Evolutionary conservation across 2,113 vertebrate species (phyloP), one percentile per base, ranked within the genome.

Genomic region (Halcyon senegalensis): DNA sequence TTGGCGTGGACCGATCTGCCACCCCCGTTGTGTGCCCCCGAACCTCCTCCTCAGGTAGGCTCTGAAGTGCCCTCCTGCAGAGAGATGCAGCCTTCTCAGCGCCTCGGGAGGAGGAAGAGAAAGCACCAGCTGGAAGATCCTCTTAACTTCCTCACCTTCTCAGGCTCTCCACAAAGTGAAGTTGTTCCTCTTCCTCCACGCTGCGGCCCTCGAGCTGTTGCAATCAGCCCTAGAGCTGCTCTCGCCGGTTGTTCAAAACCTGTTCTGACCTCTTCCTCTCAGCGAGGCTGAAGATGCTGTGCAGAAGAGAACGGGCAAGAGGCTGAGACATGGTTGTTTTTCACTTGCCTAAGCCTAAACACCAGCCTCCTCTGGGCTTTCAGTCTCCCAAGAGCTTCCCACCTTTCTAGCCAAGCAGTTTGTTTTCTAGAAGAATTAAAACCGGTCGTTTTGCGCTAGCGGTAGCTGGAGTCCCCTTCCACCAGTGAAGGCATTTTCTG

Each of bases 351-450:
- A 51, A 81, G 80, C 73, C 80, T 86, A 63, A 86, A 80, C 78
- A 31, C n/a, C 77, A 84, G 56, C 89, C 66, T 93, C 24, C 56
- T 89, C 69, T 58, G 64, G 69, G 18, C 64, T 92, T 67, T 64
- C 72, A 50, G 85, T 85, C 80, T 95, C 93, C 69, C 81, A 75
- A 84, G 89, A 95, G 77, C 66, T 93, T 90, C 83, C 70, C 63
- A 80, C 53, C 90, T 86, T 89, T 67, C n/a, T 51, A 78, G 76
- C 72, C 91, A 84, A 74, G 51, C 30, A 1, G 20, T 82, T 82
- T 73, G 79, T 70, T 92, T 84, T 44, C 68, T 73, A 41, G 55
- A 72, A 83, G 41, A 63, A 69, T n/a, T 44, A 70, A 84, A 76
- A 68, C 44, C 1, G 1, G 51, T 87, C 39, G 17, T 16, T 94